These are phyloP conservation scores for Drosophila koepferae DNA, from an alignment of 2,888 invertebrate genomes.

Conservation along the genomic window DNA sequence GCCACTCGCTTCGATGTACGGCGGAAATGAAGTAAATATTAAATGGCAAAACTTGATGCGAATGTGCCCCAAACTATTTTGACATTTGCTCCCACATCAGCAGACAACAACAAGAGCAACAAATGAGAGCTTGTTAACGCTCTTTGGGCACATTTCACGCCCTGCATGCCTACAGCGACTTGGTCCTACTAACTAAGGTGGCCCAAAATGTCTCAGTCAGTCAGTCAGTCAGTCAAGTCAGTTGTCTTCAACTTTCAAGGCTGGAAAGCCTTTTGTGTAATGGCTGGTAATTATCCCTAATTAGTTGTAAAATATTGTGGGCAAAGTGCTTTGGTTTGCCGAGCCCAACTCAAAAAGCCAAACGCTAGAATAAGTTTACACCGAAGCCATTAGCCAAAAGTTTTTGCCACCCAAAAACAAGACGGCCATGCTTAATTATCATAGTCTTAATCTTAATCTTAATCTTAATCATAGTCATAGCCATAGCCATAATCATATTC, in stretches of 20 bases:
- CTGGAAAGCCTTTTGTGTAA: constrained; percentile 36
- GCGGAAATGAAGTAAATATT: neutral
- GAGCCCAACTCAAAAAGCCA: neutral
- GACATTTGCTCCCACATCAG: constrained; percentile 9
- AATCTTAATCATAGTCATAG: neutral
- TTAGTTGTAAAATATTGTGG: constrained; percentile 51
- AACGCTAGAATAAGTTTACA: constrained; percentile 24
- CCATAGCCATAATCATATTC: constrained; percentile 2
- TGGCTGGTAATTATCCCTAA: constrained; percentile 50
- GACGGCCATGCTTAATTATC: constrained; percentile 6
- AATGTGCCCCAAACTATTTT: neutral
- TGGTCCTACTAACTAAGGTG: constrained; percentile 4
- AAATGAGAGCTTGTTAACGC: neutral
- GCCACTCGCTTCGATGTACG: neutral
- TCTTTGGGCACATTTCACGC: neutral
- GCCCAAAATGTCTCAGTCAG: constrained; percentile 12
- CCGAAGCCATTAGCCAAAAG: constrained; percentile 28
- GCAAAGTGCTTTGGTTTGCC: constrained; percentile 31
- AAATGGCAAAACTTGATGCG: constrained; percentile 1
- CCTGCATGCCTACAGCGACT: neutral
- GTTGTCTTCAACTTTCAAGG: constrained; percentile 12
- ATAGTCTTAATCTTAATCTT: constrained; percentile 8
- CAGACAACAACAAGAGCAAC: neutral
- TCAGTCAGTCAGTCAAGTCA: constrained; percentile 8
- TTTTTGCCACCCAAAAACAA: constrained; percentile 10